phyloP scores from a whole-genome alignment of 2,888 invertebrate genomes.

The Epistrophe grossulariae region DNA sequence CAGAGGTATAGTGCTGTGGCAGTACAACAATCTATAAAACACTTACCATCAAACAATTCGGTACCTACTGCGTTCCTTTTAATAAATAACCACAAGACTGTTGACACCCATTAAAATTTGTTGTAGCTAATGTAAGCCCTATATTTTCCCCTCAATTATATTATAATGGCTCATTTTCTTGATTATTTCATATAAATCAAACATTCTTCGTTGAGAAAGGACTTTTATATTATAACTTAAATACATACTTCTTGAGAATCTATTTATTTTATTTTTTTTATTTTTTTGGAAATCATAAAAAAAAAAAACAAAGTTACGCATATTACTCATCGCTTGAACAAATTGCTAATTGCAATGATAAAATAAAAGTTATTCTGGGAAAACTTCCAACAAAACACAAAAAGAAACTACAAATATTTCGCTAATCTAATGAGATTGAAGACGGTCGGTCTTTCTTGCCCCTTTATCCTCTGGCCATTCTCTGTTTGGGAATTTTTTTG shows the following conservation, averaged over 20 bases:
- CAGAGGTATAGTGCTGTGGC: neutral
- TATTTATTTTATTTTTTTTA: neutral
- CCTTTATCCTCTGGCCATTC: constrained; percentile 17
- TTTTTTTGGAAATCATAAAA: constrained; percentile 1
- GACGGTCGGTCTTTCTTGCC: constrained; percentile 33
- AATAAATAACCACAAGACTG: constrained; percentile 12
- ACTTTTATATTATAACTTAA: neutral
- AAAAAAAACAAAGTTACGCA: constrained; percentile 8
- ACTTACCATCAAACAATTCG: neutral
- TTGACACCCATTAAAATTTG: constrained; percentile 5
- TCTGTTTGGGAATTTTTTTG: constrained; percentile 4
- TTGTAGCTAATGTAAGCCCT: constrained; percentile 10
- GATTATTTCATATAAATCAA: constrained; percentile 39
- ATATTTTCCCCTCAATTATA: constrained; percentile 19
- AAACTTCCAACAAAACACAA: constrained; percentile 23
- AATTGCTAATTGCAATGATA: constrained; percentile 68
- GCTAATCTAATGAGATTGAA: constrained; percentile 71
- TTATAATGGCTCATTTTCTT: constrained; percentile 32
- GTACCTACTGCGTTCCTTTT: neutral
- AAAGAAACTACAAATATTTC: constrained; percentile 47
- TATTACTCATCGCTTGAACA: constrained; percentile 31
- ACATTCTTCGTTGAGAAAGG: neutral
- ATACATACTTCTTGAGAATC: constrained; percentile 3
- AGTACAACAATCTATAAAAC: neutral
- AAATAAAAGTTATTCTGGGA: constrained; percentile 29